These are phyloP conservation scores for Mimumesa dahlbomi DNA, from an alignment of 2,888 invertebrate species.

Conservation along the genomic window DNA sequence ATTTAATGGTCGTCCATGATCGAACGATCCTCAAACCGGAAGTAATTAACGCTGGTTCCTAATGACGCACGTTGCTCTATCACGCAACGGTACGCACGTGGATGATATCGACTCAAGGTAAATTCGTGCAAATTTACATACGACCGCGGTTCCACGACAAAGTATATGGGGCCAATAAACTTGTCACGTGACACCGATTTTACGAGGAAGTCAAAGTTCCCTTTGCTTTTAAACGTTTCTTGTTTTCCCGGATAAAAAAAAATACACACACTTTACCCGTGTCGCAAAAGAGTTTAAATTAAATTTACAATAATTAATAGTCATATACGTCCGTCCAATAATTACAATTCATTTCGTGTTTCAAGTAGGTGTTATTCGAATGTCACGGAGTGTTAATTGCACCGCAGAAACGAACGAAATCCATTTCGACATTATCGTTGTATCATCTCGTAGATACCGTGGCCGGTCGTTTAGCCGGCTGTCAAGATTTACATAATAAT, in stretches of 20 bases:
- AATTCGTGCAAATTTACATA: conserved; percentile 2
- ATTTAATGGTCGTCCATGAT: conserved; percentile 30
- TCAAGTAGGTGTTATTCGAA: no score
- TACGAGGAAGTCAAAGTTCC: not conserved
- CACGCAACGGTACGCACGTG: conserved; percentile 23
- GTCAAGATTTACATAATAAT: no score
- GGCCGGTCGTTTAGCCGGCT: no score
- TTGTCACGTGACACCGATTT: not conserved
- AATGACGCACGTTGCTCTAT: conserved; percentile 30
- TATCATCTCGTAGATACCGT: no score
- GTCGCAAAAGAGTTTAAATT: no score
- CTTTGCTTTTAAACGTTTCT: not conserved
- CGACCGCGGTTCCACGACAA: not conserved
- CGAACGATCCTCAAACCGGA: conserved; percentile 42
- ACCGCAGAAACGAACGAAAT: no score
- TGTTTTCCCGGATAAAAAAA: not conserved
- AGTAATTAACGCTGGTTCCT: conserved; percentile 43
- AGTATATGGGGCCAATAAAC: not conserved
- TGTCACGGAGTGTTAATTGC: no score
- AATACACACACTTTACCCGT: no score
- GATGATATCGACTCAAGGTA: conserved; percentile 13
- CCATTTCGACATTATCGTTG: no score
- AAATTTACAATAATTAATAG: no score
- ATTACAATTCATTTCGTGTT: no score
- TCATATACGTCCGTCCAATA: no score